Evolutionary conservation across 2,888 invertebrate genomes (phyloP), one percentile per base, ranked within the genome.

Genomic region (Heliconius hortense): DNA sequence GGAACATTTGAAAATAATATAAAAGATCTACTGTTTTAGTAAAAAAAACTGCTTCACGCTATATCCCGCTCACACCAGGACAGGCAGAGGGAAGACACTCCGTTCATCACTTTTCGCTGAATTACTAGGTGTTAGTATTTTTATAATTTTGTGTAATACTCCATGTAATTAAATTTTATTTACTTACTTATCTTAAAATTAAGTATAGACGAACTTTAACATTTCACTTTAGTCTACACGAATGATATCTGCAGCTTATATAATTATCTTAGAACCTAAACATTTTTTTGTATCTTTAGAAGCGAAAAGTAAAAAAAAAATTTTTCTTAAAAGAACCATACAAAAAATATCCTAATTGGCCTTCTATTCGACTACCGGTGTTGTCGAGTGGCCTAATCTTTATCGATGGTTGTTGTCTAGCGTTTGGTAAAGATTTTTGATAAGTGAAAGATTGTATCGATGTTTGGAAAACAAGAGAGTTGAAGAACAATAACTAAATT

Each of bases 401-500:
- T 82, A 82, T 82, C 81, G 79, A 79, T 79, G 78, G 75, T 78
- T 76, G 79, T 79, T 82, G 83, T 85, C 85, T 88, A 89, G 89
- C 87, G 89, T 82, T 86, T 88, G 89, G 86, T 88, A 85, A 77
- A 81, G 85, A 86, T 87, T 87, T 84, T 89, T 87, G 89, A 89
- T 88, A 89, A 83, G 64, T 60, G 31, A 63, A 71, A 79, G 80
- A 81, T 81, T 71, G 24, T 78, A 79, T 81, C 79, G 78, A 77
- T 78, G 73, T 79, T 76, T 70, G 56, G 63, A 76, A 79, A 78
- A 79, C 75, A 48, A 66, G 75, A 75, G 60, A 77, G 78, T 53
- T 21, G 31, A n/a, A 31, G 18, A 53, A 69, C 31, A 56, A 56
- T 56, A n/a, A 56, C 35, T 56, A 35, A 69, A n/a, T 69, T 69